phyloP scores from a whole-genome alignment of 1,140 invertebrate genomes.

The Kradibia gibbosae region DNA sequence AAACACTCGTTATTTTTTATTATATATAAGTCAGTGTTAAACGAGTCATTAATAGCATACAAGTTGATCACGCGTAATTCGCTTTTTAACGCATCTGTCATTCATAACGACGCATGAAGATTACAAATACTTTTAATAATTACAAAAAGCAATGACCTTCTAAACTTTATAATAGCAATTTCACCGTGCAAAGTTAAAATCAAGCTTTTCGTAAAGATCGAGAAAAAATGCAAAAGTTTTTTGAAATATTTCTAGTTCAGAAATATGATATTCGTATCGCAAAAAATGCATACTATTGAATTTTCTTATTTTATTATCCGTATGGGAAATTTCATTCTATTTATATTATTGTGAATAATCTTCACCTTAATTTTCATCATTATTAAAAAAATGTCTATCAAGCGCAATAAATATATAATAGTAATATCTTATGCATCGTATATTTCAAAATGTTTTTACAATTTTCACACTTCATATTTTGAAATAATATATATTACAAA shows the following conservation, averaged over 20 bases:
- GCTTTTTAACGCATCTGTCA: no score
- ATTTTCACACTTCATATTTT: conserved; percentile 14
- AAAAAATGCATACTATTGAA: neutral
- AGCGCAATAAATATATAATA: conserved; percentile 33
- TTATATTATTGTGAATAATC: neutral
- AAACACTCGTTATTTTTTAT: no score
- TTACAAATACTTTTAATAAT: neutral
- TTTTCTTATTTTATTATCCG: neutral
- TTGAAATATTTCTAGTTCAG: neutral
- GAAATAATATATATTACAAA: neutral
- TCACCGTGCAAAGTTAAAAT: neutral
- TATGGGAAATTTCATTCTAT: neutral
- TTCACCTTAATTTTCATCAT: neutral
- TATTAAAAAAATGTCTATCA: conserved; percentile 9
- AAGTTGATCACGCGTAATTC: no score
- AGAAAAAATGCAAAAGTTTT: neutral
- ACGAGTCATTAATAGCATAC: no score
- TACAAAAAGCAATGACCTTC: neutral
- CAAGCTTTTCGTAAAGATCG: neutral
- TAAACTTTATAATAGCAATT: neutral
- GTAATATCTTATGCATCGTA: neutral
- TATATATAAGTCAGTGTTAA: no score
- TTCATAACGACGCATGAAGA: no score
- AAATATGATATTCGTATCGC: neutral
- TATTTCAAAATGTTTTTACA: conserved; percentile 40